Evolutionary conservation across 2,113 vertebrate species (phyloP).

Genomic region (Athene noctua): DNA sequence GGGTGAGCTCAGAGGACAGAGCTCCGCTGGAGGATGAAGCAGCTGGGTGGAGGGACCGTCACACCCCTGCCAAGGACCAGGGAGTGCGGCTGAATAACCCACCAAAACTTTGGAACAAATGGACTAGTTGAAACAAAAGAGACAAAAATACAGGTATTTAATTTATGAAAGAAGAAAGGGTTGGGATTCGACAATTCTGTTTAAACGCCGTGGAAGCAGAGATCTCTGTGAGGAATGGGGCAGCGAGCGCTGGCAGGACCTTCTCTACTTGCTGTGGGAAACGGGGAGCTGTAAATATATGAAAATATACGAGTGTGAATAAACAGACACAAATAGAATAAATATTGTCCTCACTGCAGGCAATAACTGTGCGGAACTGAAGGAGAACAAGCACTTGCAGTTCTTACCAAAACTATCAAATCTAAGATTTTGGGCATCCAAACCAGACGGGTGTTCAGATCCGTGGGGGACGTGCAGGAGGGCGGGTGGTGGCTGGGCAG

Average conservation of each 20-base stretch:
- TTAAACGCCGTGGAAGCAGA: background rate
- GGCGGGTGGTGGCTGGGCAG: accelerated
- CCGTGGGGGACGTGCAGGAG: background rate
- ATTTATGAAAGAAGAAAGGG: background rate
- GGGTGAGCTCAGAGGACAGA: background rate
- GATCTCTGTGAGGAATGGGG: accelerated
- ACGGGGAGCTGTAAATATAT: too few species aligned
- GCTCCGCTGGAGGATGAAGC: background rate
- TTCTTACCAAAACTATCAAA: background rate
- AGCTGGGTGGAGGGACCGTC: accelerated
- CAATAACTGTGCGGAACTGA: too few species aligned
- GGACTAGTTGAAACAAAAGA: background rate
- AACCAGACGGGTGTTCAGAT: accelerated
- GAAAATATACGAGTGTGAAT: background rate
- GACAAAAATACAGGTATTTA: accelerated
- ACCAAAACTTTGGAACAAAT: accelerated
- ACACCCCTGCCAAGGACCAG: accelerated
- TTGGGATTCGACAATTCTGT: too few species aligned
- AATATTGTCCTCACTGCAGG: accelerated
- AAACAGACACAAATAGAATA: too few species aligned
- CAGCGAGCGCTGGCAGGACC: background rate
- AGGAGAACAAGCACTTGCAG: background rate
- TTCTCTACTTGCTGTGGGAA: background rate
- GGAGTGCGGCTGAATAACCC: background rate
- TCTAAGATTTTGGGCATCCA: background rate